Percentiles rank a stretch among this genome's conserved stretches.
These are phyloP conservation scores for Chaenogobius annularis DNA, from an alignment of 2,113 vertebrate genomes.

Conservation along the genomic window DNA sequence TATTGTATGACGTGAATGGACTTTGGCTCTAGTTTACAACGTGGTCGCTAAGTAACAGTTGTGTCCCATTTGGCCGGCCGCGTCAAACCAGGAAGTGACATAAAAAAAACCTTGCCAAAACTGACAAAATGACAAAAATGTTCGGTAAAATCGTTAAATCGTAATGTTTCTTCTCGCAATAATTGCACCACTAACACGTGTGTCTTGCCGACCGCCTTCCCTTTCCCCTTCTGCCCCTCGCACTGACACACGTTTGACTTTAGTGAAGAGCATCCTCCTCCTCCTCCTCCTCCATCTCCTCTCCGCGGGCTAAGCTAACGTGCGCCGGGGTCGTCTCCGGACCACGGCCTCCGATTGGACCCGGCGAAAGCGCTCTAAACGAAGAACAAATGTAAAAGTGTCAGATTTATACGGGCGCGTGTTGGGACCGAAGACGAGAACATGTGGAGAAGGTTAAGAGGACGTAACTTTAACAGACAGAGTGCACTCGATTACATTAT, in stretches of 20 bases:
- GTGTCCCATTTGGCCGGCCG: no score
- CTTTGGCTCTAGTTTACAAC: no score
- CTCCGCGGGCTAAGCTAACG: constrained; percentile 23
- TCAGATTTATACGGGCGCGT: constrained; percentile 49
- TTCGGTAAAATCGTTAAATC: no score
- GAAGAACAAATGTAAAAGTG: constrained; percentile 55
- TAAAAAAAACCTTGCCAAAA: no score
- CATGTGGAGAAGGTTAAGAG: constrained; percentile 17
- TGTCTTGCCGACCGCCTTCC: no score
- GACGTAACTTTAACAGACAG: not conserved
- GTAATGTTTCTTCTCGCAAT: no score
- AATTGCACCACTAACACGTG: no score
- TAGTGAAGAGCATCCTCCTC: constrained; percentile 10
- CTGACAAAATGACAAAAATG: no score
- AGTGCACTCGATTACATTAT: not conserved
- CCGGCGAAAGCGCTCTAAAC: constrained; percentile 31
- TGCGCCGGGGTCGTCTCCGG: constrained; percentile 19
- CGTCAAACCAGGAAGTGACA: no score
- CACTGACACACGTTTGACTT: constrained; percentile 4
- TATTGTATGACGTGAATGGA: no score
- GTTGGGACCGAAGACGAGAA: constrained; percentile 18
- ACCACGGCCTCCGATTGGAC: constrained; percentile 18
- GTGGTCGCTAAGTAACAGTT: no score
- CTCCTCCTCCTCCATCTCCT: no score
- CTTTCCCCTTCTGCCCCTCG: not conserved